These are phyloP conservation scores for Drosophila ustulata DNA, from an alignment of 2,888 invertebrate genomes.

Conservation along the genomic window DNA sequence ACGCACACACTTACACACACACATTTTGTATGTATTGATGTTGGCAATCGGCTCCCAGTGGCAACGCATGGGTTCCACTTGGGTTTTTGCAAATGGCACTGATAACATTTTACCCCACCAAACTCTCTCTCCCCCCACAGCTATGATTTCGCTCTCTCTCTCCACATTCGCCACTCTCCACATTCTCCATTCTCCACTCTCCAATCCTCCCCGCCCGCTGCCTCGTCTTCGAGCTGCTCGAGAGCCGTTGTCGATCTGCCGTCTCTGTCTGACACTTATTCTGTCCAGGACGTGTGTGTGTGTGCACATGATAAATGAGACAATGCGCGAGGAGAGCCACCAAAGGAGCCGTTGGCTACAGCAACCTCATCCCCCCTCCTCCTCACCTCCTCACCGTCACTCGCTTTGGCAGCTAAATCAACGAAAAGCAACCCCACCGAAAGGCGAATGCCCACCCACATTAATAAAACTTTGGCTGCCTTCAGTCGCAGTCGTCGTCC, in stretches of 20 bases:
- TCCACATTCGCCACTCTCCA: neutral
- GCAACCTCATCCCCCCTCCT: constrained; percentile 11
- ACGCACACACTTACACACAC: neutral
- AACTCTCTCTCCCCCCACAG: constrained; percentile 3
- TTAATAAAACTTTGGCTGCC: constrained; percentile 78
- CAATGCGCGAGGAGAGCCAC: constrained; percentile 60
- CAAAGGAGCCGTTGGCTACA: constrained; percentile 65
- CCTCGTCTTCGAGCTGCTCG: too few relatives aligned
- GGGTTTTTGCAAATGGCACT: constrained; percentile 68
- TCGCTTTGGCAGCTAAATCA: constrained; percentile 63
- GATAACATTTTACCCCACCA: constrained; percentile 57
- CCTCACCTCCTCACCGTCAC: neutral
- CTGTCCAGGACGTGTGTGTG: constrained; percentile 52
- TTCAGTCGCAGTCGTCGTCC: constrained; percentile 57
- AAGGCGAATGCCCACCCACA: constrained; percentile 55
- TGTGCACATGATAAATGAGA: constrained; percentile 76
- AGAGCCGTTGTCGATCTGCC: neutral
- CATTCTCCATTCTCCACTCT: neutral
- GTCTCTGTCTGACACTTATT: constrained; percentile 28
- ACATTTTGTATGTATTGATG: constrained; percentile 57
- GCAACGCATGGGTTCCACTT: constrained; percentile 69
- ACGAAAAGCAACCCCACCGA: constrained; percentile 56
- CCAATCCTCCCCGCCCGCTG: neutral
- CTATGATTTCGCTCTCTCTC: neutral
- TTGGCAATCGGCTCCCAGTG: constrained; percentile 69